Base-by-base conservation (phyloP, 37 sponge, comb jelly and placozoan genomes). In the Halisarca cf. caerulea region DNA sequence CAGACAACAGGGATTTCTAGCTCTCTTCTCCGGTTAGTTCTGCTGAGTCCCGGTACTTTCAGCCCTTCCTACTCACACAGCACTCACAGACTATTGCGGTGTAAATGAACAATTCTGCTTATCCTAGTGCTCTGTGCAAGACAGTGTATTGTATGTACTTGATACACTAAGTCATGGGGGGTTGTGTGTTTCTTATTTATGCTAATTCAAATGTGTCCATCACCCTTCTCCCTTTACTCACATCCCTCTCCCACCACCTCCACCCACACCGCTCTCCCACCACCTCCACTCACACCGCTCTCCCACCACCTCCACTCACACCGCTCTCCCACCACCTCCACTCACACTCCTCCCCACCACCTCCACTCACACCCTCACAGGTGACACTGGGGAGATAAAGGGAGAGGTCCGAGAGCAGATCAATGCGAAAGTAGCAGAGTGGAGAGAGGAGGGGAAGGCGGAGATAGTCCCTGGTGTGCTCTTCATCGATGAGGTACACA, bases 401-500 rank as follows among this genome's bases (percentile, higher is more conserved):
- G 66, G 81, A 23, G 99, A 98, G 81, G 96, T 98, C 0, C 51
- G 99, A n/a, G 99, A 98, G 27, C 99, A 98, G 90, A 98, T 98
- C 82, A 98, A 95, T 64, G 79, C 90, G 11, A 98, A 98, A 79
- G 96, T 98, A 41, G 92, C 96, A 1, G 99, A 98, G 84, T 98
- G 99, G 99, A 82, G 99, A 41, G 99, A 98, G 66, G 99, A 98
- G 70, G 99, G 99, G 28, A 98, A 98, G 74, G 99, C 96, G 15
- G 99, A 98, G 86, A 94, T 98, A 18, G 99, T 98, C 11, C 94
- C 99, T 4, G 99, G 99, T 24, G 99, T 98, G 44, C 79, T 98
- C 73, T 98, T 98, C 84, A 92, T 98, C 85, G 99, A 98, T 53
- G 99, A 98, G 80, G 96, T 98, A 21, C 99, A 98, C 91, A 98